phyloP scores from a whole-genome alignment of 2,113 vertebrate species.

The Alligator mississippiensis region DNA sequence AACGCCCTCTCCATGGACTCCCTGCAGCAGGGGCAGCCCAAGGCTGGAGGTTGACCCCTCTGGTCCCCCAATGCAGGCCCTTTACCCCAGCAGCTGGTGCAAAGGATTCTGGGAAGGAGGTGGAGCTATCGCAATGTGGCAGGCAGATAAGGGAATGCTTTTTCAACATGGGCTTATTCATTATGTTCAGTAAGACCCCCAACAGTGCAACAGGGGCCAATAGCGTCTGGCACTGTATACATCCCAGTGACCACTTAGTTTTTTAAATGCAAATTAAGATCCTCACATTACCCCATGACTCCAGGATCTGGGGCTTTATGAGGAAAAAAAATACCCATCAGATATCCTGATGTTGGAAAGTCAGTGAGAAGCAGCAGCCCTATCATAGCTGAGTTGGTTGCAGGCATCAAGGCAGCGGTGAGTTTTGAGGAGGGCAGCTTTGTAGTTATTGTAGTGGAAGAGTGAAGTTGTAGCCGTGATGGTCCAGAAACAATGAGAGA shows the following conservation, averaged over 20 bases:
- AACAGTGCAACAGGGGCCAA: no score
- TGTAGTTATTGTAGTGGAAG: no score
- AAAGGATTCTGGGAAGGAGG: not conserved
- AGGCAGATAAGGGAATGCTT: no score
- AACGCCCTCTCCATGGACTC: not conserved
- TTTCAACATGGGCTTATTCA: no score
- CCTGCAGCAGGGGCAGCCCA: not conserved
- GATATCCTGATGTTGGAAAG: not conserved
- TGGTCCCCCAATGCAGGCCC: not conserved
- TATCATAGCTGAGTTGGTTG: not conserved
- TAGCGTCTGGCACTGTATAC: no score
- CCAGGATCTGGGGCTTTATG: not conserved
- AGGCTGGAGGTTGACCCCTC: not conserved
- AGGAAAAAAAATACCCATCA: not conserved
- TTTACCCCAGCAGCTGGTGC: not conserved
- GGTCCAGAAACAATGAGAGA: no score
- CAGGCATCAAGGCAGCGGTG: not conserved
- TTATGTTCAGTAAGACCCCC: no score
- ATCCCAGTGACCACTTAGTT: not conserved
- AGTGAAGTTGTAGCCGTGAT: no score
- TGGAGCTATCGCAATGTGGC: not conserved
- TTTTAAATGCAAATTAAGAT: not conserved
- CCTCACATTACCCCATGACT: not conserved
- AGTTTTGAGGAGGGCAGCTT: not conserved
- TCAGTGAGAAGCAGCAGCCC: not conserved